Conservation (phyloP, 1,140 invertebrate species). For the Adoxophyes honmai region DNA sequence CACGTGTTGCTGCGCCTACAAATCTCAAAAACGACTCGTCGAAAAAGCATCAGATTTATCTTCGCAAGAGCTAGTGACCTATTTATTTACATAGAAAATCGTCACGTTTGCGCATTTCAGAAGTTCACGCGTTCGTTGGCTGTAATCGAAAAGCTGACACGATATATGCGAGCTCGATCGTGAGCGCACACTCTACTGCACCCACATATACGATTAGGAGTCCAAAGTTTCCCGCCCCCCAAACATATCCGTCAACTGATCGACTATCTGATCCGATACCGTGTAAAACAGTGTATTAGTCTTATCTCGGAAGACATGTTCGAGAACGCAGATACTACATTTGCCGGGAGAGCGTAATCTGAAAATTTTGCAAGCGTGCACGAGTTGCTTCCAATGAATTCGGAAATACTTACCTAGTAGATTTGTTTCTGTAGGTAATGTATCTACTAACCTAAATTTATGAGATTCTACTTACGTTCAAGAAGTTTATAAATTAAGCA, state of each 20-base stretch:
- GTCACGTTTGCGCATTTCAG: too few relatives aligned
- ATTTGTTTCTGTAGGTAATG: neutral
- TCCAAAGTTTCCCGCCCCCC: neutral
- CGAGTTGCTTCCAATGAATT: neutral
- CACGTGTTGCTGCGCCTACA: too few relatives aligned
- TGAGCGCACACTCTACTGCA: neutral
- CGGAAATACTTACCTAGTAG: neutral
- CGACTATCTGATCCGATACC: conserved; percentile 1
- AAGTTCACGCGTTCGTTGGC: neutral
- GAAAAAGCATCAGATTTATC: too few relatives aligned
- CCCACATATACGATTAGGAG: neutral
- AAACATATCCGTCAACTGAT: neutral
- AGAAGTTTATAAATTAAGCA: too few relatives aligned
- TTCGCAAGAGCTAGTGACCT: too few relatives aligned
- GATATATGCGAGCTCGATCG: neutral
- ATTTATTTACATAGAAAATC: too few relatives aligned
- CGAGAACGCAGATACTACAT: neutral
- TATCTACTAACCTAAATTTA: too few relatives aligned
- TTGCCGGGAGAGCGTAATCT: neutral
- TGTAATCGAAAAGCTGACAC: conserved; percentile 6
- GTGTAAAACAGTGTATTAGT: neutral
- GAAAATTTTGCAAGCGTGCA: neutral
- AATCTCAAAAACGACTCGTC: too few relatives aligned
- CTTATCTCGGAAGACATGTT: neutral
- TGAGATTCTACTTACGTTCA: too few relatives aligned